Evolutionary conservation across 2,888 invertebrate species (phyloP), one percentile per base, ranked within the genome.

Genomic region (Iselma pallidipennis): DNA sequence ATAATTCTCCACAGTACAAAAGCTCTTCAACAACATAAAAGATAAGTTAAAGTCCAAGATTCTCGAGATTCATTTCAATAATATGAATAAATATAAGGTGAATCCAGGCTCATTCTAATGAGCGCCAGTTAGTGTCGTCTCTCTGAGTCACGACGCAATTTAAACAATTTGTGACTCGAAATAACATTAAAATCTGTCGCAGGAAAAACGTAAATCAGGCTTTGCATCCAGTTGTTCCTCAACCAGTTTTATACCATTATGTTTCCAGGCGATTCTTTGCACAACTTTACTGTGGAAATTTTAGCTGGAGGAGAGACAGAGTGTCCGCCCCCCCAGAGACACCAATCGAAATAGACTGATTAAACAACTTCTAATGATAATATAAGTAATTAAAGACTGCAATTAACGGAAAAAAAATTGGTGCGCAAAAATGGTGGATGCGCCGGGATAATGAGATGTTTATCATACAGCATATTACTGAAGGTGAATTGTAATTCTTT

Each of bases 91-190:
- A 81, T 81, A 82, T 81, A 81, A 81, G 80, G 79, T 78, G 78
- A 76, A 79, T 80, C 77, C 78, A 59, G 70, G 76, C 75, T 76
- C 74, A 74, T 79, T 80, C 81, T 82, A 82, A 82, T 82, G 82
- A 82, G 82, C 76, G 76, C 80, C 81, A 80, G 80, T 82, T 82
- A 81, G 79, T 81, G 82, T 83, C 82, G 78, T 72, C 73, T 74
- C 77, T 77, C 78, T 83, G 83, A 83, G 80, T 82, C 82, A 83
- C 82, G 82, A 81, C 76, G 82, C 83, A 82, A 83, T 83, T 83
- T 82, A 82, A 82, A 82, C 82, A 83, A 83, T 83, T 83, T 83
- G 82, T 82, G 82, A 82, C 81, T 82, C 78, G 81, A 81, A 82
- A 82, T 82, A 82, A 81, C 82, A 81, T 82, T 82, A 82, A 82